A percentile compares a stretch with the other conserved stretches of the same genome.
Conservation (phyloP, 2,113 vertebrate species). For the Pavo muticus region DNA sequence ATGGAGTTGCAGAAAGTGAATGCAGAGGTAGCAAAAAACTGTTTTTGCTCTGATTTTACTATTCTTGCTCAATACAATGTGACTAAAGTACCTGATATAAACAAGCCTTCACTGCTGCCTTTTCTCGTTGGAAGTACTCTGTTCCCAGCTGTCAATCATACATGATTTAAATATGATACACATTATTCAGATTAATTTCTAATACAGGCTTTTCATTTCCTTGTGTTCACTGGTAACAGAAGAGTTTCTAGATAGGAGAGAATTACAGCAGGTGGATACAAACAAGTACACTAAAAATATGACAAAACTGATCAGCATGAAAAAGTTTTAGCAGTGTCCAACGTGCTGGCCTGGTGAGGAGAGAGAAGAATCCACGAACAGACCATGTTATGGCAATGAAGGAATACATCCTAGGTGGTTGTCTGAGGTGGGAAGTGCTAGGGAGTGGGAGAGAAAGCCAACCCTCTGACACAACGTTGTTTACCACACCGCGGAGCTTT, state of each 20-base stretch:
- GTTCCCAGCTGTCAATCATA: not conserved
- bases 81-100: not conserved
- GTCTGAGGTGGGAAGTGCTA: not conserved
- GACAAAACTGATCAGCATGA: not conserved
- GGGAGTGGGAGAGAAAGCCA: not conserved
- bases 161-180: not conserved
- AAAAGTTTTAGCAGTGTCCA: not conserved
- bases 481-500: not conserved
- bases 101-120: not conserved
- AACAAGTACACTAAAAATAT: not conserved
- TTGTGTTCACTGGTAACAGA: not conserved
- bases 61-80: accelerated
- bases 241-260: not conserved
- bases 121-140: not conserved
- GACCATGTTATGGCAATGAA: not conserved
- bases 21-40: not conserved
- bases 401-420: not conserved
- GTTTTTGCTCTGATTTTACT: not conserved
- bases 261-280: not conserved
- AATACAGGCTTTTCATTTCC: not conserved
- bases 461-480: not conserved
- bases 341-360: not conserved
- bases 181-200: not conserved
- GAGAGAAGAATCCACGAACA: not conserved
- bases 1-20: not conserved